phyloP scores from a whole-genome alignment of 2,888 invertebrate species.

The Aphodius granarius region DNA sequence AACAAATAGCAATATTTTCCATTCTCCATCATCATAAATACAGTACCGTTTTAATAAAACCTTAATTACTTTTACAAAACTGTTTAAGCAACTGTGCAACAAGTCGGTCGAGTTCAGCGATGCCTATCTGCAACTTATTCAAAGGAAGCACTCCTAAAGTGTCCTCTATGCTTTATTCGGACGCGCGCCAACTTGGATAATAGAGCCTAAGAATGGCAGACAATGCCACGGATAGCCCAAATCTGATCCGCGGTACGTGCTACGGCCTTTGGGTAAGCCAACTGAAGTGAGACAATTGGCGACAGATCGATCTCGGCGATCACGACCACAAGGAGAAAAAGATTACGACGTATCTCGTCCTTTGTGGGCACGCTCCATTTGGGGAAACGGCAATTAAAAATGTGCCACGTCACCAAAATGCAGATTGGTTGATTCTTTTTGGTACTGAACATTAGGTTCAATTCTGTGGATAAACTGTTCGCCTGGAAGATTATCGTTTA shows the following conservation, averaged over 20 bases:
- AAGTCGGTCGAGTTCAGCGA: no score
- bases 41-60: not conserved
- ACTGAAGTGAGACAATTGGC: not conserved
- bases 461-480: not conserved
- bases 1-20: not conserved
- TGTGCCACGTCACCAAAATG: constrained; percentile 10
- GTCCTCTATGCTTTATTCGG: not conserved
- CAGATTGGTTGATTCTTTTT: not conserved
- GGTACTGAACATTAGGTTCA: not conserved
- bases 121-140: not conserved
- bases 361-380: constrained; percentile 21
- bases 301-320: not conserved
- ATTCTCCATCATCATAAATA: not conserved
- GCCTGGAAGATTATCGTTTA: no score
- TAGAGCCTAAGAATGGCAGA: not conserved
- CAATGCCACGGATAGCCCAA: not conserved
- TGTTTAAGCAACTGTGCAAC: not conserved
- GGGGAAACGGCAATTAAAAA: constrained; percentile 24
- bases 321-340: not conserved
- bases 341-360: not conserved
- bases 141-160: not conserved
- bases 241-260: not conserved
- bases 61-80: not conserved
- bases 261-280: not conserved
- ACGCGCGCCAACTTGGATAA: not conserved